Base-by-base conservation (phyloP, 2,113 vertebrate species). In the Canis aureus region DNA sequence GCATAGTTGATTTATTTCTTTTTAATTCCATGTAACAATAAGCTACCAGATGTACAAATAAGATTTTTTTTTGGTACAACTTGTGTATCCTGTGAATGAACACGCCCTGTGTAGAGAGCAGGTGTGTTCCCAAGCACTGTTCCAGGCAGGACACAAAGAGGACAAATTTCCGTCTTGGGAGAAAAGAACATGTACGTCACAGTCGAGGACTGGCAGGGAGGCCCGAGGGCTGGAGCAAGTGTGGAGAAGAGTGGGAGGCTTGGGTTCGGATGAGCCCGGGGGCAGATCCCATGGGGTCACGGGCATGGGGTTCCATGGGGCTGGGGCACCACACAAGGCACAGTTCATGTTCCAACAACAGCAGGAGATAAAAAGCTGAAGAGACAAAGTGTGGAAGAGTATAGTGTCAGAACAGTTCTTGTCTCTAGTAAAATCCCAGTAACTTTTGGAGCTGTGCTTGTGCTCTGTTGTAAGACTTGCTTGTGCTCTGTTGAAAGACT, bases 11-110 rank as follows among this genome's bases (percentile, higher is more conserved):
- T 22, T 38, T 32, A 7, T 27, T 35, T 59, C 38, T 53, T 51
- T 43, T 19, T 5, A 74, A 74, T 55, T 43, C n/a, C 43, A 0
- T 32, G 8, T 69, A 69, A 32, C 7, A n/a, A 0, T 66, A 13
- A 43, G 67, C 79, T 11, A 5, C 43, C 43, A 67, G 11, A 23
- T 53, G 17, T 17, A n/a, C 13, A 8, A 3, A 23, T 59, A 20
- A 3, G 20, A 11, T 67, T 32, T 7, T 32, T 35, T 43, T 69
- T n/a, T 66, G 55, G 13, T 23, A 8, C 8, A 8, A 4, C 35
- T 53, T 60, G 2, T 59, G 35, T 76, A 2, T 49, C n/a, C 1
- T 1, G 13, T 59, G 64, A 20, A 5, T 17, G 11, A 57, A 11
- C 71, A 23, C 25, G 23, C 25, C 1, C 19, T 13, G 1, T 64